These are phyloP conservation scores for Anthrax anthrax DNA, from an alignment of 2,888 invertebrate species.

Conservation along the genomic window DNA sequence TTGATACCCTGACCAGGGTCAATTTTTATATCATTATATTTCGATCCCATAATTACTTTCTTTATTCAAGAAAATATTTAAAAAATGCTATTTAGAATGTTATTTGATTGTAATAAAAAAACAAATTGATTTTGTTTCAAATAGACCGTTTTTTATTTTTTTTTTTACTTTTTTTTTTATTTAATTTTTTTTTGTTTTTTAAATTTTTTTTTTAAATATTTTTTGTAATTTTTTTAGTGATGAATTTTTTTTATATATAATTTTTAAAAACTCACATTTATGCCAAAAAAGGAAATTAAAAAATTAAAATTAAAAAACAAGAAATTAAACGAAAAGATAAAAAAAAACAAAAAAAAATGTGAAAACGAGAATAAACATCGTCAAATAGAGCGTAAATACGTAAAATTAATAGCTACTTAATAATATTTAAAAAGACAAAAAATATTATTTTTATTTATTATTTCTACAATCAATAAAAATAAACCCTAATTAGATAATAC, in stretches of 20 bases:
- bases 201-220: background rate
- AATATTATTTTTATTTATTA: too few species aligned
- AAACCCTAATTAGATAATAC: constrained; percentile 6
- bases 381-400: constrained; percentile 5
- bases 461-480: constrained; percentile 4
- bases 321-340: background rate
- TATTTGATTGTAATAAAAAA: too few species aligned
- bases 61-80: too few species aligned
- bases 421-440: background rate
- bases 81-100: too few species aligned
- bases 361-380: constrained; percentile 2
- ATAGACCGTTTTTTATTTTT: constrained; percentile 8
- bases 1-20: too few species aligned
- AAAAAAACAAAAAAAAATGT: background rate
- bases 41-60: too few species aligned
- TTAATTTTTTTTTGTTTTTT: background rate
- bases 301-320: background rate
- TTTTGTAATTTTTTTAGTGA: too few species aligned
- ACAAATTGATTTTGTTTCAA: constrained; percentile 3
- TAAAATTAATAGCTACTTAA: constrained; percentile 8
- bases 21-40: too few species aligned
- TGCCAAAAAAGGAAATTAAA: constrained; percentile 4
- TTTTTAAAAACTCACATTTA: constrained; percentile 9
- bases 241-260: background rate
- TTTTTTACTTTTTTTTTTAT: background rate